These are phyloP conservation scores for human (Homo sapiens) DNA, from an alignment of 2,113 vertebrate species.

Conservation along the genomic window DNA sequence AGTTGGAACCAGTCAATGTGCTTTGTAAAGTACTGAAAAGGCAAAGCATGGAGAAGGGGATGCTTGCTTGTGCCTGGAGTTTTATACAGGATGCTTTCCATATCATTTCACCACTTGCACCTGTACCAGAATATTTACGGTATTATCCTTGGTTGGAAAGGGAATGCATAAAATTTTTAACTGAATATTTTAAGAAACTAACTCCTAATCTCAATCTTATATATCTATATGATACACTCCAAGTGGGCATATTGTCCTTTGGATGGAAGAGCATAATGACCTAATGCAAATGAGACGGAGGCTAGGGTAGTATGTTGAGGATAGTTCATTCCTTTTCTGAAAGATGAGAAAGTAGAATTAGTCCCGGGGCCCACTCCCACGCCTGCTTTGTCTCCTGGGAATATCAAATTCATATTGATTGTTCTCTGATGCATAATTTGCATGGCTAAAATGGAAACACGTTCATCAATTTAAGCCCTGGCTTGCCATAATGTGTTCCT, in stretches of 20 bases:
- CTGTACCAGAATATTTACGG: background rate
- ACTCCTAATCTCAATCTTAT: background rate
- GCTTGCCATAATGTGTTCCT: slow-evolving; percentile 51
- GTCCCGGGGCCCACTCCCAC: background rate
- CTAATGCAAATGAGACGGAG: background rate
- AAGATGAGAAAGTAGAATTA: slow-evolving; percentile 42
- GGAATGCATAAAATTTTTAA: background rate
- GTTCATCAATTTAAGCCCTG: slow-evolving; percentile 64
- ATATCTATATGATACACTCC: background rate
- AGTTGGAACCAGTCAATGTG: background rate
- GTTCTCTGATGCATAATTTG: slow-evolving; percentile 68
- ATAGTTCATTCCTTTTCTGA: background rate
- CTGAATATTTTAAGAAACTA: background rate
- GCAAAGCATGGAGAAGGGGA: background rate
- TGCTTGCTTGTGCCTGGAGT: background rate
- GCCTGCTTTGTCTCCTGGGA: background rate
- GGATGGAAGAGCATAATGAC: background rate
- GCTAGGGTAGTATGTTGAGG: background rate
- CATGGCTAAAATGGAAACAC: slow-evolving; percentile 65
- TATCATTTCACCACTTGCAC: background rate
- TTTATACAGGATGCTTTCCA: background rate
- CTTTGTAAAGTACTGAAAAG: background rate
- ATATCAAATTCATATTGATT: slow-evolving; percentile 70
- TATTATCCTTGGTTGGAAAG: background rate
- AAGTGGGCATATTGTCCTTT: slow-evolving; percentile 11